A percentile compares a stretch with the other conserved stretches of the same genome.
These are phyloP conservation scores for Pseudoips prasinana DNA, from an alignment of 2,888 invertebrate species.

Conservation along the genomic window DNA sequence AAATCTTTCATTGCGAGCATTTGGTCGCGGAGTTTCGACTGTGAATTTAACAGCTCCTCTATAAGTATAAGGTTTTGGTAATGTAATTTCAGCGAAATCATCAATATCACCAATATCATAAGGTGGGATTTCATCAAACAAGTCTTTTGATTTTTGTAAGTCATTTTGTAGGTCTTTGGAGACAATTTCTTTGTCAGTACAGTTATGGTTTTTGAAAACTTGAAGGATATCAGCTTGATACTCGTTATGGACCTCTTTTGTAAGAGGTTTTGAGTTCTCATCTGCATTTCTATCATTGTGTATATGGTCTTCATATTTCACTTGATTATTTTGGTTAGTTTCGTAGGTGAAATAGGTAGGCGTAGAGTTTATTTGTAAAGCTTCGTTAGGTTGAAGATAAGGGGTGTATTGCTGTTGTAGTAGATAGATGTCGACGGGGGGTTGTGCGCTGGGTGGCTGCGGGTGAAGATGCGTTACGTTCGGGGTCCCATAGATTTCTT, in stretches of 20 bases:
- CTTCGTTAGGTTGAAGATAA: conserved; percentile 11
- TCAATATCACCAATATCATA: conserved; percentile 49
- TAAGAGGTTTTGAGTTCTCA: conserved; percentile 41
- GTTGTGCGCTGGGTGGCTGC: conserved; percentile 16
- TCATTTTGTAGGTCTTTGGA: conserved; percentile 39
- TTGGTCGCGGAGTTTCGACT: conserved; percentile 50
- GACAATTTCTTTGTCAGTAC: conserved; percentile 39
- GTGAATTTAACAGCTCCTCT: conserved; percentile 51
- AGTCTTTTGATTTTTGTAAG: conserved; percentile 41
- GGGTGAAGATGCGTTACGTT: conserved; percentile 22
- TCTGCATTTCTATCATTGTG: conserved; percentile 3
- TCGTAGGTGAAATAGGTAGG: conserved; percentile 18
- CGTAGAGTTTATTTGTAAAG: conserved; percentile 33
- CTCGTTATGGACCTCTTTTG: conserved; percentile 45
- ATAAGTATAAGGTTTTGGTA: conserved; percentile 45
- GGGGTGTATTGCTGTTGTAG: conserved; percentile 54
- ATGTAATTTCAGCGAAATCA: conserved; percentile 56
- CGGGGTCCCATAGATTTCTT: conserved; percentile 5
- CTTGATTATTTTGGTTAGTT: conserved; percentile 24
- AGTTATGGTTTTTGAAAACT: conserved; percentile 69
- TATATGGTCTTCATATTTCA: conserved; percentile 26
- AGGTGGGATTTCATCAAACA: conserved; percentile 43
- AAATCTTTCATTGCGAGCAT: conserved; percentile 59
- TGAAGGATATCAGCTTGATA: conserved; percentile 49
- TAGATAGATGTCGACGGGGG: conserved; percentile 53